A percentile compares a stretch with the other conserved stretches of the same genome.
phyloP scores from a whole-genome alignment of 2,113 vertebrate genomes.

The Tetrao urogallus region DNA sequence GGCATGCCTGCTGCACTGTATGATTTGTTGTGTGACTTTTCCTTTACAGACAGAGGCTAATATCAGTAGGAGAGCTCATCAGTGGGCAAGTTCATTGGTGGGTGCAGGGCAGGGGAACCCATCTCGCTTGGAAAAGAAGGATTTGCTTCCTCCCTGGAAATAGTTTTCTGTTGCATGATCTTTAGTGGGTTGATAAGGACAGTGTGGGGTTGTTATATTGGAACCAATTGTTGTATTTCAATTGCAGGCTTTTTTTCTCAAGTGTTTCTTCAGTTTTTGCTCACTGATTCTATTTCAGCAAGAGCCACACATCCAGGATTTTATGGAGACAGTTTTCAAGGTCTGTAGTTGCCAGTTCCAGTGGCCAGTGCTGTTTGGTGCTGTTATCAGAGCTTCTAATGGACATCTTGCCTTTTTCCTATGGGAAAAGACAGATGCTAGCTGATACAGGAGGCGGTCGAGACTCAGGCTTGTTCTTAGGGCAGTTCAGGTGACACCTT shows the following conservation, averaged over 20 bases:
- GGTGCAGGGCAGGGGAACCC: background rate
- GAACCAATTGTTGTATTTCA: constrained; percentile 35
- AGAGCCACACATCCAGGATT: background rate
- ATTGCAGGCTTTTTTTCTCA: background rate
- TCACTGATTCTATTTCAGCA: constrained; percentile 28
- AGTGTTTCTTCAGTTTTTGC: constrained; percentile 25
- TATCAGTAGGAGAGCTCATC: background rate
- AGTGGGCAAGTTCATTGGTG: background rate
- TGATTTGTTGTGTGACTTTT: background rate
- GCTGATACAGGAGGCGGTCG: background rate
- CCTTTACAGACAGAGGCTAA: background rate
- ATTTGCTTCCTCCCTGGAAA: background rate
- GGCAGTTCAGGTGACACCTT: background rate
- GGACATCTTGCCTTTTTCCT: background rate
- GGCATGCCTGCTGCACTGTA: background rate
- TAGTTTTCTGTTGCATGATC: constrained; percentile 70
- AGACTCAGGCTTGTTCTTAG: background rate
- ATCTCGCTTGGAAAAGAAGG: constrained; percentile 17
- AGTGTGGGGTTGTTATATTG: constrained; percentile 49
- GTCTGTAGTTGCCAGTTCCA: background rate
- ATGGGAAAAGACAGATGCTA: background rate
- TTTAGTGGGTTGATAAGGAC: constrained; percentile 47
- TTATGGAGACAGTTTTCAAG: background rate
- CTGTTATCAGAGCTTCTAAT: background rate
- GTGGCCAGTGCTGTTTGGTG: background rate